Evolutionary conservation across 2,113 vertebrate species (phyloP).

Genomic region (Hippopotamus amphibius): DNA sequence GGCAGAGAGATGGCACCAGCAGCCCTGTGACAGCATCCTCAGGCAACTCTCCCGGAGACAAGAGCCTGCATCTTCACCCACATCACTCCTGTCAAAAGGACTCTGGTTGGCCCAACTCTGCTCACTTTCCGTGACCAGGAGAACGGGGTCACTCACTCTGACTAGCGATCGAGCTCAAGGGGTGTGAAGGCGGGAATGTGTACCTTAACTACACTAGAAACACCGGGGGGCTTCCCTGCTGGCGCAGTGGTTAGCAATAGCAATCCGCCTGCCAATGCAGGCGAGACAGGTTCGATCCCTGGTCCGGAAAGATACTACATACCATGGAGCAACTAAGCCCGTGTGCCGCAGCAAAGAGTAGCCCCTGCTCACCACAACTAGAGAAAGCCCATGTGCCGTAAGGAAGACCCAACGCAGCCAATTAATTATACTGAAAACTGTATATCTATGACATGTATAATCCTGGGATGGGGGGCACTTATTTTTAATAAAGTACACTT

Average conservation of each 20-base stretch:
- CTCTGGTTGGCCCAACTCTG: neutral
- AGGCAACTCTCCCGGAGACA: neutral
- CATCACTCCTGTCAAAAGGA: neutral
- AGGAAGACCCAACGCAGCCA: too few relatives aligned
- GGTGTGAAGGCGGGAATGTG: neutral
- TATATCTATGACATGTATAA: neutral
- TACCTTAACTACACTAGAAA: neutral
- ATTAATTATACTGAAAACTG: neutral
- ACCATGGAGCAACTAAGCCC: too few relatives aligned
- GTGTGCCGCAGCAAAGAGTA: too few relatives aligned
- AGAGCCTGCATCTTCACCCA: neutral
- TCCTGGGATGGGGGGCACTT: neutral
- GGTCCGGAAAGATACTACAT: too few relatives aligned
- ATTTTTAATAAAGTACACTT: neutral
- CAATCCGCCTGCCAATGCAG: too few relatives aligned
- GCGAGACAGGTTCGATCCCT: too few relatives aligned
- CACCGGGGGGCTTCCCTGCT: too few relatives aligned
- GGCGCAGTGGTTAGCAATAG: too few relatives aligned
- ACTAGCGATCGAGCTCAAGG: neutral
- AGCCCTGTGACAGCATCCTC: neutral
- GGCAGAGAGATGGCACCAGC: neutral
- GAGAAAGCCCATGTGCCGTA: too few relatives aligned
- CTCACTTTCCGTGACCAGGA: neutral
- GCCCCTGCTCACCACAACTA: too few relatives aligned
- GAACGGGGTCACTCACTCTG: neutral